Conservation (phyloP, 2,888 invertebrate species). For the Hermaeophaga mercurialis region DNA sequence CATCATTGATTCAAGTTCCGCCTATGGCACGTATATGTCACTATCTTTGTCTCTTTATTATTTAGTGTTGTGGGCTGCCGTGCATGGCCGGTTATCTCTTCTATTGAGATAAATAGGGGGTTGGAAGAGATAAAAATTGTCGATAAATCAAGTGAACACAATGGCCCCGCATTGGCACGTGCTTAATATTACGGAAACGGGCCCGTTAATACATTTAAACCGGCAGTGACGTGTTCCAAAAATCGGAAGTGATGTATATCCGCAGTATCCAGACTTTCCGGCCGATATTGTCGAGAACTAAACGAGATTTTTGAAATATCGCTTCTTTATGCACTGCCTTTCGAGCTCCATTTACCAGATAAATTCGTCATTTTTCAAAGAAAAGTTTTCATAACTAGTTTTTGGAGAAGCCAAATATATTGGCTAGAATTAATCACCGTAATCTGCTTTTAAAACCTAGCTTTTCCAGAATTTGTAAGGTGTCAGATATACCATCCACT, state of each 20-base stretch:
- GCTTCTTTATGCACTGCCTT: constrained; percentile 24
- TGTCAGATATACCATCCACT: too few species aligned
- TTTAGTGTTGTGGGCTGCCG: constrained; percentile 17
- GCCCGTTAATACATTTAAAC: constrained; percentile 41
- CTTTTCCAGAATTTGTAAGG: too few species aligned
- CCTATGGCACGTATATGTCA: background rate
- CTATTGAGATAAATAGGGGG: constrained; percentile 38
- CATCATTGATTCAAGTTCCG: background rate
- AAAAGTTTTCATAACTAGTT: background rate
- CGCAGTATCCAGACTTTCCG: constrained; percentile 30
- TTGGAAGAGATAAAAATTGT: constrained; percentile 34
- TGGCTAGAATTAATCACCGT: too few species aligned
- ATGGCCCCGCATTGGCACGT: constrained; percentile 34
- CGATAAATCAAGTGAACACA: constrained; percentile 34
- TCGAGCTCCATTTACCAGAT: constrained; percentile 26
- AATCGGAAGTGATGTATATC: constrained; percentile 40
- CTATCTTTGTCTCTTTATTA: constrained; percentile 15
- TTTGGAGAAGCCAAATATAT: background rate
- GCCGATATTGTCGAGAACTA: constrained; percentile 16
- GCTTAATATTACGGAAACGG: constrained; percentile 39
- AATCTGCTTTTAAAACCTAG: too few species aligned
- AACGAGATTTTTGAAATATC: constrained; percentile 27
- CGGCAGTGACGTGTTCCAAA: constrained; percentile 39
- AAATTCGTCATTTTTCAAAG: constrained; percentile 20
- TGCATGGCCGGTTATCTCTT: constrained; percentile 26